Evolutionary conservation across 1,140 invertebrate genomes (phyloP).

Genomic region (Kradibia gibbosae): DNA sequence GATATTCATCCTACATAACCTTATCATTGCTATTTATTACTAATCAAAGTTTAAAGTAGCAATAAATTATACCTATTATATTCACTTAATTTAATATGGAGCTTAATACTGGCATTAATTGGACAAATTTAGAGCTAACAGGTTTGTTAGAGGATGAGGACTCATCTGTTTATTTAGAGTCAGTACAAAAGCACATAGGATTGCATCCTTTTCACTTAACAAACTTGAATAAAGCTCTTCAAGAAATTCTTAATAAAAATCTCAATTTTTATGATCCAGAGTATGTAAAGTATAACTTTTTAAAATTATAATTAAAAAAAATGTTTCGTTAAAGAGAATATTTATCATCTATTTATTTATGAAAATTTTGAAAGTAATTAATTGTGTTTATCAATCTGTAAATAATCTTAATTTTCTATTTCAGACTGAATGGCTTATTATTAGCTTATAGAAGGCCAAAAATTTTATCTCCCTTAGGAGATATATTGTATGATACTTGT

Average conservation of each 20-base stretch:
- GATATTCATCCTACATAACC: not conserved
- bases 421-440: conserved; percentile 76
- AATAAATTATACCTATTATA: not conserved
- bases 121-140: conserved; percentile 61
- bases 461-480: conserved; percentile 72
- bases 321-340: not conserved
- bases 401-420: conserved; percentile 43
- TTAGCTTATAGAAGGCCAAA: conserved; percentile 77
- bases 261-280: conserved; percentile 74
- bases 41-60: not conserved
- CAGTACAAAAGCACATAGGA: conserved; percentile 73
- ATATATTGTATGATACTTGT: conserved; percentile 74
- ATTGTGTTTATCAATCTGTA: conserved; percentile 3
- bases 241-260: conserved; percentile 72
- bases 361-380: no score
- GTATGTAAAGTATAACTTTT: conserved; percentile 51
- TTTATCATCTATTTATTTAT: conserved; percentile 17
- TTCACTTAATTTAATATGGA: conserved; percentile 48
- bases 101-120: conserved; percentile 55
- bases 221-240: conserved; percentile 66
- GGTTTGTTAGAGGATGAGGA: conserved; percentile 72
- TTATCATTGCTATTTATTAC: not conserved
- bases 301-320: not conserved
- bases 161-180: conserved; percentile 74
- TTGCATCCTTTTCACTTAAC: conserved; percentile 75